Base-by-base conservation (phyloP, 2,113 vertebrate species). In the Xiphias gladius region DNA sequence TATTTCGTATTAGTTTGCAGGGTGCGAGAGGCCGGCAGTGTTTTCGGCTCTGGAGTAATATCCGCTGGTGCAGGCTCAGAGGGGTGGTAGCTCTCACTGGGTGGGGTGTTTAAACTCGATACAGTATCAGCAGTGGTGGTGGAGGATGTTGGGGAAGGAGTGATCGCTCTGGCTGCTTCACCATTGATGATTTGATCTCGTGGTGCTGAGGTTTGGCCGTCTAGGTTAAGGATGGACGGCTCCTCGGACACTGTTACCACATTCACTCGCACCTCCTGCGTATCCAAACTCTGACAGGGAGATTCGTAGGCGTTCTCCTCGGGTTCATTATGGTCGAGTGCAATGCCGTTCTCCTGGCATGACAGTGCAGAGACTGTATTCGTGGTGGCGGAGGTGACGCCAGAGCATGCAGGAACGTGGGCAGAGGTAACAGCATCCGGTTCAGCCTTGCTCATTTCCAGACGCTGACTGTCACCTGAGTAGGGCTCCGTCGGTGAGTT, bases 301-400 rank as follows among this genome's bases (percentile, higher is more conserved):
- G 92, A 94, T 24, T 93, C 92, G 22, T 89, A 91, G 22, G 88
- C 64, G 64, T 94, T 91, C 46, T 95, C 94, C 55, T 89, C 93
- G 1, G 90, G 94, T 61, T 94, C 85, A 24, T 85, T 86, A 3
- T 65, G 65, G 85, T 63, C 63, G 0, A 41, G 7, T 28, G 57
- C 12, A 1, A 88, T 2, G 48, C 84, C 77, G 17, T 89, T 92
- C 79, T 91, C 89, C 70, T 69, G 79, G 75, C 83, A 82, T 0
- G 85, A 64, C 43, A 22, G 35, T 2, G 28, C 77, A 8, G 76
- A 50, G 22, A 2, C 19, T 13, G 71, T 13, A 1, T 16, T 43
- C 20, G 4, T 19, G 2, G n/a, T 6, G 30, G 66, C 4, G 58
- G 72, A 64, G 70, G 22, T 11, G 24, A 48, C 26, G 14, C 70